A percentile compares a stretch with the other conserved stretches of the same genome.
Evolutionary conservation across 2,113 vertebrate species (phyloP).

Genomic region (Hemiprocne comata): DNA sequence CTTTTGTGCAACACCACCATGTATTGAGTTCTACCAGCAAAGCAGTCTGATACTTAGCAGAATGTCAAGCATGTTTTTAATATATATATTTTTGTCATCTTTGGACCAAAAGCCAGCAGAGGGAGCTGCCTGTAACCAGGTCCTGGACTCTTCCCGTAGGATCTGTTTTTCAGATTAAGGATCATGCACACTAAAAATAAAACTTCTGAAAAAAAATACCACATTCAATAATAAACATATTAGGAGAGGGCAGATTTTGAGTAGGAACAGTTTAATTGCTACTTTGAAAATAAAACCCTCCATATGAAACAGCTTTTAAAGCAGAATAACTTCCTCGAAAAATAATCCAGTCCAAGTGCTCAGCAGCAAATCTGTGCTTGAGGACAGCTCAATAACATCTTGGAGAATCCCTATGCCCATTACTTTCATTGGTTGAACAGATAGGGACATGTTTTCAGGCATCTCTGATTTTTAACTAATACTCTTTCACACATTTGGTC

Average conservation of each 20-base stretch:
- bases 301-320: background rate
- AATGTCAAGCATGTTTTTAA: background rate
- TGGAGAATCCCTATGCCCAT: background rate
- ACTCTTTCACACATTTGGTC: background rate
- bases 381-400: background rate
- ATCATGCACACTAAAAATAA: slow-evolving; percentile 37
- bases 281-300: background rate
- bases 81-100: background rate
- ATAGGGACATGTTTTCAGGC: fast-evolving
- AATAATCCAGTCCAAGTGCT: background rate
- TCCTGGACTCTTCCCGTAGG: background rate
- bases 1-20: background rate
- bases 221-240: background rate
- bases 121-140: background rate
- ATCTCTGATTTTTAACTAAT: background rate
- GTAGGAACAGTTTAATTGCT: background rate
- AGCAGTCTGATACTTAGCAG: background rate
- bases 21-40: fast-evolving
- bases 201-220: background rate
- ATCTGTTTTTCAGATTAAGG: background rate
- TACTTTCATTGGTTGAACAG: background rate
- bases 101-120: slow-evolving; percentile 12
- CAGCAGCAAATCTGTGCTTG: background rate
- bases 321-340: background rate
- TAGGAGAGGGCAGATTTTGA: background rate